Evolutionary conservation across 2,113 vertebrate genomes (phyloP), one percentile per base, ranked within the genome.

Genomic region (Pelecanoides urinatrix): DNA sequence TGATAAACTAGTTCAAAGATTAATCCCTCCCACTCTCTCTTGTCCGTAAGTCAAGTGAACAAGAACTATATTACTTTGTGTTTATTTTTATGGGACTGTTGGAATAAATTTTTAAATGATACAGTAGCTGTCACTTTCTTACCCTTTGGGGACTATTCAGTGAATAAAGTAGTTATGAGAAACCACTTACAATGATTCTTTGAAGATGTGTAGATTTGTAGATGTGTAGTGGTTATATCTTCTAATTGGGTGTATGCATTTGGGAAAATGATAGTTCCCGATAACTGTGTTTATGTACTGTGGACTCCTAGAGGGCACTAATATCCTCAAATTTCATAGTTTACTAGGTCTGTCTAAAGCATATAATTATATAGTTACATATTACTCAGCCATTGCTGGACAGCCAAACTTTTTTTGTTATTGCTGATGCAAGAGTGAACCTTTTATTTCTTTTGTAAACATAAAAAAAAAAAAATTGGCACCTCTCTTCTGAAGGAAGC

Each of bases 401-500:
- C 58, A 55, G 81, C 82, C 72, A 83, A 40, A 55, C 6, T 20
- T 55, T 47, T 91, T 52, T 85, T 68, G 30, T 78, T 84, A 30
- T 7, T 80, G 61, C 45, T 92, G 76, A 38, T 79, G 52, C 59
- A 75, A 80, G 90, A 86, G 50, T 10, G 59, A 94, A 59, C 34
- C 27, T 96, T 91, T 67, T 52, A 45, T 61, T 88, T 76, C 55
- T 86, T 94, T 38, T 58, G 34, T 73, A 94, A 87, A 86, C 63
- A 71, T 56, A 88, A 70, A 23, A 23, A 49, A 63, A 27, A 55
- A 29, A 50, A 66, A 82, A 36, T 56, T 94, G 77, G 23, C 56
- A 36, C 26, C 75, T 93, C 80, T 97, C 82, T 96, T 97, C 47
- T 72, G 68, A 70, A 95, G 97, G 98, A 97, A 97, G 87, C 96